phyloP scores from a whole-genome alignment of 2,113 vertebrate genomes.

The Loxodonta africana region DNA sequence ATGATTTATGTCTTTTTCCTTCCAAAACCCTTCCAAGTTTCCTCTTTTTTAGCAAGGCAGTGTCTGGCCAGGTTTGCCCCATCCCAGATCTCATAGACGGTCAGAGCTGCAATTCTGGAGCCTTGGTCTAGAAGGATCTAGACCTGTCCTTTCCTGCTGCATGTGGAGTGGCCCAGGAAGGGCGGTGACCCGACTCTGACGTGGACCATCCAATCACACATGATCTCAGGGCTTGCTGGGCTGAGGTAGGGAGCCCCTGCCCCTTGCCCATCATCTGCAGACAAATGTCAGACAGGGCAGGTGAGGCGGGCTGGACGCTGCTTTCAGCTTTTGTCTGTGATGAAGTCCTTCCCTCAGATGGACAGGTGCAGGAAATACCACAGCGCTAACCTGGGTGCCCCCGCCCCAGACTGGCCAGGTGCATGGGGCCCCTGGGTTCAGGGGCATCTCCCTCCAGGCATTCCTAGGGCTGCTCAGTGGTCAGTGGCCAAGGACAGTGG shows the following conservation, averaged over 20 bases:
- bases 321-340: too few relatives aligned
- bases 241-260: background rate
- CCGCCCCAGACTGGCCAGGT: too few relatives aligned
- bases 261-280: background rate
- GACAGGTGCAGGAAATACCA: too few relatives aligned
- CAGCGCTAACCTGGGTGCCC: too few relatives aligned
- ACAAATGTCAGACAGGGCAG: accelerated
- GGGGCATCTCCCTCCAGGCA: too few relatives aligned
- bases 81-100: background rate
- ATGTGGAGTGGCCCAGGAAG: background rate
- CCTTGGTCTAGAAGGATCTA: background rate
- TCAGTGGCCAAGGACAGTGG: too few relatives aligned
- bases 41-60: background rate
- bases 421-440: too few relatives aligned
- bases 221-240: background rate
- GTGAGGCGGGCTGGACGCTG: too few relatives aligned
- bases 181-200: background rate
- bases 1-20: background rate
- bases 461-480: too few relatives aligned
- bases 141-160: background rate
- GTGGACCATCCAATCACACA: too few relatives aligned
- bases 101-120: background rate
- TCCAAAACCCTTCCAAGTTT: background rate
- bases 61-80: background rate
- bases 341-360: too few relatives aligned